A percentile compares a stretch with the other conserved stretches of the same genome.
Conservation (phyloP, 2,797 vertebrate species). For the Anguilla obscura region DNA sequence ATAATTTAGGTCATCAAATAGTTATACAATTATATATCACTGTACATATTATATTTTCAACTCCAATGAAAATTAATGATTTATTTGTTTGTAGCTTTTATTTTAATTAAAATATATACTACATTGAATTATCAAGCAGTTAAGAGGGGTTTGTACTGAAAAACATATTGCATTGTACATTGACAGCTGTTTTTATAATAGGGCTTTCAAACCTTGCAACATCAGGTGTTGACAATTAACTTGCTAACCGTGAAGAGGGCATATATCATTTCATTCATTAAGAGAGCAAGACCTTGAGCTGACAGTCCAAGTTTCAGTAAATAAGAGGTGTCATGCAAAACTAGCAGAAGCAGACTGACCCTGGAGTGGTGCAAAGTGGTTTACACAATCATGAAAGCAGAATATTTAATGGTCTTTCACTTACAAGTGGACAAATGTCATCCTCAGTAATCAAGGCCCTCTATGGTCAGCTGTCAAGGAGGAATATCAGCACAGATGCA, state of each 20-base stretch:
- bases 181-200: not conserved
- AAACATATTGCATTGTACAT: not conserved
- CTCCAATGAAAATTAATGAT: not conserved
- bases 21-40: not conserved
- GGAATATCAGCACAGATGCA: not conserved
- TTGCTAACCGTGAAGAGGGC: not conserved
- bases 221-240: not conserved
- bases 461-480: conserved; percentile 8
- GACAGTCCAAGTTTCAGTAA: not conserved
- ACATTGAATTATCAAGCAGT: not conserved
- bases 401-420: not conserved
- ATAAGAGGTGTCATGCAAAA: not conserved
- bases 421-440: not conserved
- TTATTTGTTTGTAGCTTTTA: not conserved
- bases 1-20: not conserved
- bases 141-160: not conserved
- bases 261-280: not conserved
- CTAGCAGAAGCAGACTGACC: not conserved
- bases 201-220: not conserved
- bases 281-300: not conserved
- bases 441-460: not conserved
- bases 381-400: not conserved
- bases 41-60: not conserved
- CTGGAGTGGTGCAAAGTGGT: not conserved
- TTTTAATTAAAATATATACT: not conserved